These are phyloP conservation scores for Probaryconus sp. DNA, from an alignment of 1,140 invertebrate genomes.

Conservation along the genomic window DNA sequence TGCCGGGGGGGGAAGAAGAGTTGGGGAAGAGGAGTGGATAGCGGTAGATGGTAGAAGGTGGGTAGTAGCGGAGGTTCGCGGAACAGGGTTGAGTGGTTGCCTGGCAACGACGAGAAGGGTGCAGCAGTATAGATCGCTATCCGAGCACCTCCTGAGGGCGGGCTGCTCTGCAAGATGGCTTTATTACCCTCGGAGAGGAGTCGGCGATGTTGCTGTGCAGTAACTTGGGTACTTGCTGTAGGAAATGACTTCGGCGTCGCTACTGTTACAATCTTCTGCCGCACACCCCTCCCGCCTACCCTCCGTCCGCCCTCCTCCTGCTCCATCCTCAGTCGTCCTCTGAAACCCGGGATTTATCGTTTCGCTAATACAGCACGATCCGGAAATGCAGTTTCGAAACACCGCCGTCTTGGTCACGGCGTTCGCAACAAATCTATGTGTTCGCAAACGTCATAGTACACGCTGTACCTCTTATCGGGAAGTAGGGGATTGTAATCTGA, in stretches of 20 bases:
- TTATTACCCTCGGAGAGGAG: constrained; percentile 73
- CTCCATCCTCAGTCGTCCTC: too few relatives aligned
- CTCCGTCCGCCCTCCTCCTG: constrained; percentile 8
- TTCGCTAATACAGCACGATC: constrained; percentile 62
- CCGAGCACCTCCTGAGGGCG: constrained; percentile 71
- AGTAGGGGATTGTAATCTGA: constrained; percentile 46
- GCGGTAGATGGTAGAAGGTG: constrained; percentile 49
- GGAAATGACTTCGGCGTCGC: constrained; percentile 70
- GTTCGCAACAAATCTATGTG: background rate
- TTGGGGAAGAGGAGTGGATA: constrained; percentile 39
- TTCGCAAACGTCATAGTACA: constrained; percentile 2
- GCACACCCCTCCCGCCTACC: constrained; percentile 1
- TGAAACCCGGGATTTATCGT: constrained; percentile 62
- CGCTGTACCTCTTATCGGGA: constrained; percentile 32
- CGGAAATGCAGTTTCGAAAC: constrained; percentile 61
- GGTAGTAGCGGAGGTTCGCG: constrained; percentile 28
- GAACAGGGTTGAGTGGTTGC: constrained; percentile 69
- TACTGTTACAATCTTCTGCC: constrained; percentile 60
- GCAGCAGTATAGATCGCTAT: constrained; percentile 75
- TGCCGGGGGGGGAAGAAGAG: constrained; percentile 53
- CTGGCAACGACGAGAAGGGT: constrained; percentile 69
- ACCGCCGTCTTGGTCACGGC: constrained; percentile 49
- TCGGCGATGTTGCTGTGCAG: constrained; percentile 69
- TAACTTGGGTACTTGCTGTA: constrained; percentile 69
- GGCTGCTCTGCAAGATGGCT: constrained; percentile 73